Conservation (phyloP, 2,113 vertebrate species). For the Oryzias woworae region DNA sequence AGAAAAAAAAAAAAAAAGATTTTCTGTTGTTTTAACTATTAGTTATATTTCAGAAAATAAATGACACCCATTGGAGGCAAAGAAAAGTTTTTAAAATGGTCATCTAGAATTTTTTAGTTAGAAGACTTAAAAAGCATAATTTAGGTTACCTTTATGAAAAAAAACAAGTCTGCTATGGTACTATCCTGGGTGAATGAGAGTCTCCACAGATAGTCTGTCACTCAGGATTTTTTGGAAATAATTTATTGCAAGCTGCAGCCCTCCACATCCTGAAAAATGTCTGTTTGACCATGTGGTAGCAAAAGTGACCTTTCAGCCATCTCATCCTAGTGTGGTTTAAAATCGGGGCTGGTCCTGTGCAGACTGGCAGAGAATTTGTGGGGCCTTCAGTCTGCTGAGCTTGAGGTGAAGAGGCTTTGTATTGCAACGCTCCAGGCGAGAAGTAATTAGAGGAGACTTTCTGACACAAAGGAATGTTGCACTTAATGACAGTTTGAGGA, state of each 20-base stretch:
- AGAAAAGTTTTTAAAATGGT: too few species aligned
- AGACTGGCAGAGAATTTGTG: conserved; percentile 50
- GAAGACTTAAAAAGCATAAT: too few species aligned
- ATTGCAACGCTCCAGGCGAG: conserved; percentile 68
- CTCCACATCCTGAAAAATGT: conserved; percentile 13
- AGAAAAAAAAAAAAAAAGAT: too few species aligned
- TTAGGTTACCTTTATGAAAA: too few species aligned
- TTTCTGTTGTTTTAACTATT: too few species aligned
- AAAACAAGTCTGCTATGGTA: too few species aligned
- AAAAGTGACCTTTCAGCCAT: conserved; percentile 46
- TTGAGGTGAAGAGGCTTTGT: conserved; percentile 59
- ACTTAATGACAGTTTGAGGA: conserved; percentile 54
- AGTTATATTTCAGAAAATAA: too few species aligned
- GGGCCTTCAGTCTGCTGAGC: conserved; percentile 48
- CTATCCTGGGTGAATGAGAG: too few species aligned
- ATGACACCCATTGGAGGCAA: too few species aligned
- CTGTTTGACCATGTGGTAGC: conserved; percentile 29
- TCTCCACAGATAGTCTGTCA: too few species aligned
- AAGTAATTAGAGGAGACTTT: conserved; percentile 68
- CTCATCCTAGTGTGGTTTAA: conserved; percentile 31
- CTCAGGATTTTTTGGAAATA: not conserved
- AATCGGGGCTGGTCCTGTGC: conserved; percentile 51
- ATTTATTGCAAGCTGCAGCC: conserved; percentile 18
- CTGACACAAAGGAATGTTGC: conserved; percentile 80
- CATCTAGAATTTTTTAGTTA: too few species aligned